Percentiles rank a stretch among this genome's conserved stretches.
Conservation (phyloP, 2,113 vertebrate species). For the Scatophagus argus region DNA sequence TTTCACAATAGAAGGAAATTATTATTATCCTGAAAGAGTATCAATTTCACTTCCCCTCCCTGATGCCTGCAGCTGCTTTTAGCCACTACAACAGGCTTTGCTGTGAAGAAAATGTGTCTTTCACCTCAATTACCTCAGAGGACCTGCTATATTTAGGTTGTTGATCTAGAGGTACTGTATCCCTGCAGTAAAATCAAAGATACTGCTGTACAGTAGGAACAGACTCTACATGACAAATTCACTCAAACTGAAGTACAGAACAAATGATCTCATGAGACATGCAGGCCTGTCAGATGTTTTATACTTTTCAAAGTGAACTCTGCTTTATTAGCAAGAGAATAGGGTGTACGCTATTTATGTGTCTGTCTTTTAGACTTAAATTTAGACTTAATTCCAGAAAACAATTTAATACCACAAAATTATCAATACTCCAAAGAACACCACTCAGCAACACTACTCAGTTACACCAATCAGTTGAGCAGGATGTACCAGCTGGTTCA, state of each 20-base stretch:
- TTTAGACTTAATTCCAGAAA: too few species aligned
- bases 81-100: constrained; percentile 14
- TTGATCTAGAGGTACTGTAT: constrained; percentile 24
- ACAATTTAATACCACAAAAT: too few species aligned
- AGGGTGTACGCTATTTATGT: too few species aligned
- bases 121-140: constrained; percentile 24
- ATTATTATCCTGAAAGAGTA: constrained; percentile 29
- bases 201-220: not conserved
- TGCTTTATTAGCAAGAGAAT: not conserved
- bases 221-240: not conserved
- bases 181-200: constrained; percentile 16
- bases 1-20: constrained; percentile 19
- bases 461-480: too few species aligned
- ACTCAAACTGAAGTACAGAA: not conserved
- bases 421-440: too few species aligned
- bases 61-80: constrained; percentile 18
- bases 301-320: too few species aligned
- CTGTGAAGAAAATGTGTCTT: constrained; percentile 43
- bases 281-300: not conserved
- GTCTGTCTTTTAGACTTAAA: too few species aligned
- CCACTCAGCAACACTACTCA: too few species aligned
- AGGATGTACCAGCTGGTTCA: too few species aligned
- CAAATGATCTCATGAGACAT: not conserved
- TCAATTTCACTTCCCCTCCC: constrained; percentile 25
- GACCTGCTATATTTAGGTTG: constrained; percentile 44